Evolutionary conservation across 2,113 vertebrate species (phyloP).

Genomic region (Lathamus discolor): DNA sequence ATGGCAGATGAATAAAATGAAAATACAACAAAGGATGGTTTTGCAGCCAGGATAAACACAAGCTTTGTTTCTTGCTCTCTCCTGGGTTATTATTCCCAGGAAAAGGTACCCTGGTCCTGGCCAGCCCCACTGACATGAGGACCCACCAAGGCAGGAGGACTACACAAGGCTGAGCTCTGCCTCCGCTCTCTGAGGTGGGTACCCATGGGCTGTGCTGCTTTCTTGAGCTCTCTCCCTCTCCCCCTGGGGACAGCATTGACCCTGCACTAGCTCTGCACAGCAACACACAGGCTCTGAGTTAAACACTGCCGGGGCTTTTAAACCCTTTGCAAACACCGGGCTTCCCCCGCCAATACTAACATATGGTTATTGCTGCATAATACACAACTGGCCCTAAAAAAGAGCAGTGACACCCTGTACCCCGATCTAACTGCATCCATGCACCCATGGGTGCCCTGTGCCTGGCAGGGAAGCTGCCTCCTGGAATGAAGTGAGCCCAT

Average conservation of each 20-base stretch:
- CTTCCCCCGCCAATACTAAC: neutral
- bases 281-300: rapidly evolving
- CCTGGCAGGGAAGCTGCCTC: neutral
- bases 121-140: neutral
- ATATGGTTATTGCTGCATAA: constrained; percentile 7
- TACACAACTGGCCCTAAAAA: neutral
- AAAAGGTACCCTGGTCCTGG: neutral
- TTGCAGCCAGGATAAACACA: neutral
- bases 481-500: rapidly evolving
- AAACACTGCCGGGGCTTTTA: neutral
- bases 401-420: neutral
- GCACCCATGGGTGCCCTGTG: neutral
- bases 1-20: neutral
- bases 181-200: neutral
- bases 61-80: neutral
- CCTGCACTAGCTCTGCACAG: neutral
- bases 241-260: neutral
- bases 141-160: neutral
- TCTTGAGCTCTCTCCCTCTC: neutral
- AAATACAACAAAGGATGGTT: neutral
- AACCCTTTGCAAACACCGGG: neutral
- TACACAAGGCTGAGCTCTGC: neutral
- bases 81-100: neutral
- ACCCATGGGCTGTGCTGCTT: neutral
- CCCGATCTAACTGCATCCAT: neutral